A percentile compares a stretch with the other conserved stretches of the same genome.
Conservation (phyloP, 2,113 vertebrate genomes). For the Corydoras sp. region DNA sequence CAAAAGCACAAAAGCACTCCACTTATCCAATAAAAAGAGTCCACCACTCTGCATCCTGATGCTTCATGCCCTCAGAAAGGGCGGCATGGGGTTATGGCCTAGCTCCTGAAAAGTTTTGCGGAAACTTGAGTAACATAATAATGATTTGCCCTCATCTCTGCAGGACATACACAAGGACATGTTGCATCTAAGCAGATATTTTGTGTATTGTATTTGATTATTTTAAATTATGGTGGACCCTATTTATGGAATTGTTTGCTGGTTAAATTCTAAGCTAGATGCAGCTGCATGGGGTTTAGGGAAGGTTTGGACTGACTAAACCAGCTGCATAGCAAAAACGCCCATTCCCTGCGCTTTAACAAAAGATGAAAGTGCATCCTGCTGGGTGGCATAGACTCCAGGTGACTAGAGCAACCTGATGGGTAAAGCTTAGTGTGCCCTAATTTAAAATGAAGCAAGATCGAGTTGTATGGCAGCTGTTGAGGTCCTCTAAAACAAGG, state of each 20-base stretch:
- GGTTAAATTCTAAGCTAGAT: slow-evolving; percentile 28
- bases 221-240: slow-evolving; percentile 5
- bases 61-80: slow-evolving; percentile 60
- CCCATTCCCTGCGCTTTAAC: slow-evolving; percentile 49
- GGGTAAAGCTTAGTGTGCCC: slow-evolving; percentile 47
- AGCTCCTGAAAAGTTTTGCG: not conserved
- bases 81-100: slow-evolving; percentile 22
- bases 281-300: slow-evolving; percentile 28
- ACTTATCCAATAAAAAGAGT: slow-evolving; percentile 68
- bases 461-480: slow-evolving; percentile 54
- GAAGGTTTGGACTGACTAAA: slow-evolving; percentile 45
- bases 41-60: slow-evolving; percentile 47
- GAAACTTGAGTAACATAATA: not conserved
- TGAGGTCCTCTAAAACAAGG: slow-evolving; percentile 47
- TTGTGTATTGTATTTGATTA: not conserved
- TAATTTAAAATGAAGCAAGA: slow-evolving; percentile 51
- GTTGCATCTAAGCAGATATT: no score
- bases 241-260: not conserved
- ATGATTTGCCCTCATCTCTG: not conserved
- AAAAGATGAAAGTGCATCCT: slow-evolving; percentile 68
- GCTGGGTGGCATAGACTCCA: slow-evolving; percentile 64
- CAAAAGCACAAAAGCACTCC: slow-evolving; percentile 67
- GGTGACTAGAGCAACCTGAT: slow-evolving; percentile 68
- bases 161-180: no score
- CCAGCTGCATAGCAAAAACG: slow-evolving; percentile 62